phyloP scores from a whole-genome alignment of 2,888 invertebrate species.

The Ctena decussata region DNA sequence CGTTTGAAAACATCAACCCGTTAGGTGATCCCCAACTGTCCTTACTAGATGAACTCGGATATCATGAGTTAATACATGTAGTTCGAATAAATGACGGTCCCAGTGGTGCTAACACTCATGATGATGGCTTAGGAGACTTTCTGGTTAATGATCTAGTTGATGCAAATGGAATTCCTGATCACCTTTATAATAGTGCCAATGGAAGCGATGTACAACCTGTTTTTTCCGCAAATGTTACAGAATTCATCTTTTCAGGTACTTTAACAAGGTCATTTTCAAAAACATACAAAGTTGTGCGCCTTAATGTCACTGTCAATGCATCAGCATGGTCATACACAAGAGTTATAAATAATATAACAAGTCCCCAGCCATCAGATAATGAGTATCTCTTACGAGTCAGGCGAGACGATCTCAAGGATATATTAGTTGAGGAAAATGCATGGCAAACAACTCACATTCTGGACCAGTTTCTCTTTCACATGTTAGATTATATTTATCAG shows the following conservation, averaged over 20 bases:
- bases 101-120: background rate
- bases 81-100: constrained; percentile 57
- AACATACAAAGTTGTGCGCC: constrained; percentile 33
- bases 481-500: constrained; percentile 40
- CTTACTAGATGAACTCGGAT: constrained; percentile 62
- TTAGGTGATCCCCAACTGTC: constrained; percentile 75
- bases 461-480: constrained; percentile 49
- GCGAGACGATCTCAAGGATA: constrained; percentile 27
- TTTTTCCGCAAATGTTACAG: background rate
- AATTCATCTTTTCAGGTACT: background rate
- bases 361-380: background rate
- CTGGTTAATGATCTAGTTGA: constrained; percentile 68
- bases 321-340: constrained; percentile 47
- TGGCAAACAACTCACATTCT: constrained; percentile 60
- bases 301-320: constrained; percentile 13
- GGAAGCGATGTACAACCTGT: constrained; percentile 42
- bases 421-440: constrained; percentile 51
- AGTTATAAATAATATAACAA: constrained; percentile 50
- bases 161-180: constrained; percentile 61
- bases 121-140: constrained; percentile 68
- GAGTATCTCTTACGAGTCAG: constrained; percentile 25
- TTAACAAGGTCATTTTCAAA: background rate
- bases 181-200: constrained; percentile 62
- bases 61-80: constrained; percentile 69
- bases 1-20: constrained; percentile 76